These are phyloP conservation scores for Hybos culiciformis DNA, from an alignment of 2,888 invertebrate genomes.

Conservation along the genomic window DNA sequence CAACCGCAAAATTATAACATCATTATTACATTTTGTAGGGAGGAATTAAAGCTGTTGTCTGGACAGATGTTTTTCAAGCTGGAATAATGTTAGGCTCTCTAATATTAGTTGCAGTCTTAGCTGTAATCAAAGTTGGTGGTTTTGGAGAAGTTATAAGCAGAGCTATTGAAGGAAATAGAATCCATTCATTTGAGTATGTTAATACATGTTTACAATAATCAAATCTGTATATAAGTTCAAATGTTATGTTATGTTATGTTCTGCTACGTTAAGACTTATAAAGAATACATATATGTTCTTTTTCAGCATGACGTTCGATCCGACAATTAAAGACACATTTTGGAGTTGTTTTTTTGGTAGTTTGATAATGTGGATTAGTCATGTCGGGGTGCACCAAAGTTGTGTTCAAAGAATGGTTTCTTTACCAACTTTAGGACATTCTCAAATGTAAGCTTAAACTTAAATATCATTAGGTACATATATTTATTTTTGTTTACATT, in stretches of 20 bases:
- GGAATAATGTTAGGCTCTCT: conserved; percentile 32
- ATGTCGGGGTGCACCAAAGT: conserved; percentile 49
- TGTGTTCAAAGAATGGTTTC: conserved; percentile 51
- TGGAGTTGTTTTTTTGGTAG: conserved; percentile 46
- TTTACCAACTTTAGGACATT: conserved; percentile 39
- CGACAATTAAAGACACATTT: conserved; percentile 45
- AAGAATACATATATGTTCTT: not conserved
- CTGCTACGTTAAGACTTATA: not conserved
- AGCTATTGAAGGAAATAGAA: conserved; percentile 28
- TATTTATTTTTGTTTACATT: too few relatives aligned
- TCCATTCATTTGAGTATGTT: too few relatives aligned
- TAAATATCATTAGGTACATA: too few relatives aligned
- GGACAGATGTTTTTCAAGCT: conserved; percentile 40
- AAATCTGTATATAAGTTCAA: not conserved
- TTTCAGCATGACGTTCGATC: conserved; percentile 36
- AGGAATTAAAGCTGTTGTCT: conserved; percentile 40
- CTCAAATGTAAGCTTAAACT: conserved; percentile 37
- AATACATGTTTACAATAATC: conserved; percentile 30
- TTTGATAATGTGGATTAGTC: conserved; percentile 42
- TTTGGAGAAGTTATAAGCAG: conserved; percentile 27
- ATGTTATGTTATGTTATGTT: too few relatives aligned
- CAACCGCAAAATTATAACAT: not conserved
- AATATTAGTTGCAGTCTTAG: conserved; percentile 31
- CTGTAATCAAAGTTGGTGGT: conserved; percentile 33
- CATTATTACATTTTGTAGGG: conserved; percentile 23